Evolutionary conservation across 2,888 invertebrate genomes (phyloP).

Genomic region (Ichneumoninae sp.): DNA sequence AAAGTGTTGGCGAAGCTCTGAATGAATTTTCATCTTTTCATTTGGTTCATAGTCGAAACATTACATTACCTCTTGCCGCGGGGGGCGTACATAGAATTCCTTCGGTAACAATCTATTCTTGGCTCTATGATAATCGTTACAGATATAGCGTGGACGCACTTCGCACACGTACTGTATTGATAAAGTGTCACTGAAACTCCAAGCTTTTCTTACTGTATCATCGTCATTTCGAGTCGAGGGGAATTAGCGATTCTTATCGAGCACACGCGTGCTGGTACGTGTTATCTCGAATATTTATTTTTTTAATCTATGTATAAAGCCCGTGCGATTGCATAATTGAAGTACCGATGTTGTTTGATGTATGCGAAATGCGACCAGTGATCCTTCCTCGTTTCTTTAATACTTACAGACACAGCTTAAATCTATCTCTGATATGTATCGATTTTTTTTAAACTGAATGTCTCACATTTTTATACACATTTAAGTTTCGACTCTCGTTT

Average conservation of each 20-base stretch:
- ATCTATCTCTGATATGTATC: constrained; percentile 77
- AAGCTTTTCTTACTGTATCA: neutral
- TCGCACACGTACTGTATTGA: constrained; percentile 59
- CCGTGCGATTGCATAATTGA: neutral
- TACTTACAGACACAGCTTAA: constrained; percentile 70
- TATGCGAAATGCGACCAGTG: constrained; percentile 63
- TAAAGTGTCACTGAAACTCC: constrained; percentile 16
- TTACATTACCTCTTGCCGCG: constrained; percentile 68
- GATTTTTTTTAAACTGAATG: constrained; percentile 62
- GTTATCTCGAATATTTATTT: constrained; percentile 2
- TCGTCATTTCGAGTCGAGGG: neutral
- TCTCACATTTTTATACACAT: constrained; percentile 44
- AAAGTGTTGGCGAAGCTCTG: constrained; percentile 60
- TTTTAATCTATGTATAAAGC: neutral
- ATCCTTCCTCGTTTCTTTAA: constrained; percentile 21
- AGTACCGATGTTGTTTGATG: constrained; percentile 1
- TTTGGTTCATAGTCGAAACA: constrained; percentile 55
- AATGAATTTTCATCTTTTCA: constrained; percentile 59
- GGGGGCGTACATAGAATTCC: constrained; percentile 63
- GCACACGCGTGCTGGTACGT: neutral
- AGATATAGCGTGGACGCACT: constrained; percentile 65
- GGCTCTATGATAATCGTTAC: constrained; percentile 64
- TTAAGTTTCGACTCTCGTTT: constrained; percentile 13
- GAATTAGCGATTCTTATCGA: constrained; percentile 13
- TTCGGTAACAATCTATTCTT: constrained; percentile 71